Conservation (phyloP, 1,140 invertebrate genomes). For the Harpegnathos saltator region DNA sequence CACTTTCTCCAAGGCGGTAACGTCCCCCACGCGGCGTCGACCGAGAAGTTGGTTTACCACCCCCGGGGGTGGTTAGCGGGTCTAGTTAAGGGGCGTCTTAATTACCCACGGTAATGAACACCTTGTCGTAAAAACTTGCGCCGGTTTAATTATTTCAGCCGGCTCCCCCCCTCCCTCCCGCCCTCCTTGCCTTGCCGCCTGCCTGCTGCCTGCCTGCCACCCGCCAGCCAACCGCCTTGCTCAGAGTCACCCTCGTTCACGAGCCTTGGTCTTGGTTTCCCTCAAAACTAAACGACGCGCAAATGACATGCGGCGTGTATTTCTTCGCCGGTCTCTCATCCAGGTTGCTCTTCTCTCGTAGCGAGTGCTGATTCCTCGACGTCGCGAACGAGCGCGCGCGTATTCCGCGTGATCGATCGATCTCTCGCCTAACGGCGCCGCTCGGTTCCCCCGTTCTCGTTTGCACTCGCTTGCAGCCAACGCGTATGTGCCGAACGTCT, state of each 20-base stretch:
- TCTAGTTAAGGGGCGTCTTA: constrained; percentile 86
- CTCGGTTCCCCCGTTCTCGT: no score
- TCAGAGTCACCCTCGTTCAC: constrained; percentile 71
- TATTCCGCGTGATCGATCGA: no score
- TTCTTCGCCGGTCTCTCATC: constrained; percentile 56
- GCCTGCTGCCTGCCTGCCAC: no score
- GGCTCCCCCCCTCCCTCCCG: constrained; percentile 35
- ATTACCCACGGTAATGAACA: constrained; percentile 87
- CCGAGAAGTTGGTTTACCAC: constrained; percentile 85
- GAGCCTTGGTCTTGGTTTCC: constrained; percentile 55
- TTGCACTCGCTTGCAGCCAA: no score
- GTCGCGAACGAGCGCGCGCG: not conserved
- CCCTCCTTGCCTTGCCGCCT: constrained; percentile 5
- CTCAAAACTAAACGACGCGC: constrained; percentile 55
- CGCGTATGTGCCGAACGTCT: not conserved
- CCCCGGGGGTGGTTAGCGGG: constrained; percentile 83
- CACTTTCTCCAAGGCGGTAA: constrained; percentile 66
- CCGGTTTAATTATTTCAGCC: constrained; percentile 85
- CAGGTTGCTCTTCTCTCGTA: no score
- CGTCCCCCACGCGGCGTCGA: constrained; percentile 63
- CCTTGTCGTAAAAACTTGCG: constrained; percentile 86
- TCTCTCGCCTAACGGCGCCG: no score
- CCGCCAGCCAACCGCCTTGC: constrained; percentile 50
- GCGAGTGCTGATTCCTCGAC: not conserved
- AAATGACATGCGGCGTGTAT: constrained; percentile 56